These are phyloP conservation scores for Xenentodon cancila DNA, from an alignment of 2,797 vertebrate genomes.

Conservation along the genomic window DNA sequence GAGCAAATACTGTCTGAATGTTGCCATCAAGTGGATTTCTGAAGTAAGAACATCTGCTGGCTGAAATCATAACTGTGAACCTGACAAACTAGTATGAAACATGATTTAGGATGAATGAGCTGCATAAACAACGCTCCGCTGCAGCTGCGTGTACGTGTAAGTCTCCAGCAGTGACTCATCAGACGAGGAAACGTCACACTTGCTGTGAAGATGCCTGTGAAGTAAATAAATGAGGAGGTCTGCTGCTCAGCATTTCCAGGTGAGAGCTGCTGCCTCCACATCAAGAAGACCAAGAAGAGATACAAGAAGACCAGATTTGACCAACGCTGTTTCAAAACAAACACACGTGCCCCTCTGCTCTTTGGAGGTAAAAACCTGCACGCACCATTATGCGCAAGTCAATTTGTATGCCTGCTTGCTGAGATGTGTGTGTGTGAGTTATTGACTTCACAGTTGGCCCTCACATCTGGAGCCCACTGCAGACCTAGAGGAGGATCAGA, in stretches of 20 bases:
- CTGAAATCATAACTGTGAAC: not conserved
- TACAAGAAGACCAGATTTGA: slow-evolving; percentile 22
- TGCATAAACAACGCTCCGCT: not conserved
- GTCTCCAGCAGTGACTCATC: not conserved
- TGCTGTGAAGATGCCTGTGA: too few relatives aligned
- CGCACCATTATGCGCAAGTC: slow-evolving; percentile 26
- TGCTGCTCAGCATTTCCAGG: slow-evolving; percentile 4
- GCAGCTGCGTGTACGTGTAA: not conserved
- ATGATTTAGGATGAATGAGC: not conserved
- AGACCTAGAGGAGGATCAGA: slow-evolving; percentile 61
- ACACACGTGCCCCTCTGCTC: slow-evolving; percentile 14
- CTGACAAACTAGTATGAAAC: not conserved
- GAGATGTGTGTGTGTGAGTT: slow-evolving; percentile 16
- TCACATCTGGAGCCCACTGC: slow-evolving; percentile 70
- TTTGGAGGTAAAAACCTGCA: slow-evolving; percentile 16
- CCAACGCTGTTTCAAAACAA: slow-evolving; percentile 35
- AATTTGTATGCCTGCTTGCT: slow-evolving; percentile 5
- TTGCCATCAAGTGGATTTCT: slow-evolving; percentile 53
- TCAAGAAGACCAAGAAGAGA: not conserved
- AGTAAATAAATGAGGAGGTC: too few relatives aligned
- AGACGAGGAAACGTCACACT: not conserved
- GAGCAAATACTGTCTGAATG: slow-evolving; percentile 5
- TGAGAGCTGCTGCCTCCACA: slow-evolving; percentile 32
- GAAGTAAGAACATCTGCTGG: slow-evolving; percentile 11
- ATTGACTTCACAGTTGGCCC: slow-evolving; percentile 27